Conservation (phyloP, 2,113 vertebrate species). For the Barbus barbus region DNA sequence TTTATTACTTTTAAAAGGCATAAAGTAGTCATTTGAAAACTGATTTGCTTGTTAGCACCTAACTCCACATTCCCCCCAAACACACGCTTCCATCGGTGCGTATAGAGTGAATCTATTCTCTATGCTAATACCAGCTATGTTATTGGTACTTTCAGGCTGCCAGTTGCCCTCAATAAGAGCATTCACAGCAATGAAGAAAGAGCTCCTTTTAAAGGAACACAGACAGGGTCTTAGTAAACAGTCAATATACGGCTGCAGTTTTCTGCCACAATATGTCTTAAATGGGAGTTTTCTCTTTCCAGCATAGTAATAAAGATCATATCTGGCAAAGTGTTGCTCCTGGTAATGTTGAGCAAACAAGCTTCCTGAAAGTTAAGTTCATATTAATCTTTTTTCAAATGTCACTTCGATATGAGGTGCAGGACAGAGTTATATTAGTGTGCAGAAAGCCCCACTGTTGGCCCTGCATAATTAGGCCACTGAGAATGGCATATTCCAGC, state of each 20-base stretch:
- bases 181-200: constrained; percentile 47
- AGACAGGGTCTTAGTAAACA: constrained; percentile 56
- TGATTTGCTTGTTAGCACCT: constrained; percentile 21
- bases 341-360: constrained; percentile 71
- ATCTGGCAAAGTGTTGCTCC: constrained; percentile 60
- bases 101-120: constrained; percentile 59
- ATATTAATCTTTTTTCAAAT: constrained; percentile 78
- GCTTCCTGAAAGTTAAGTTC: constrained; percentile 66
- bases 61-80: constrained; percentile 17
- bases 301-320: constrained; percentile 70
- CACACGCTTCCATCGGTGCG: constrained; percentile 27
- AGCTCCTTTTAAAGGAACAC: constrained; percentile 51
- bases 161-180: constrained; percentile 55
- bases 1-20: background rate
- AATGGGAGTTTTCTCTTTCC: constrained; percentile 64
- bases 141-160: constrained; percentile 52
- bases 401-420: constrained; percentile 70
- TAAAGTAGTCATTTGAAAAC: constrained; percentile 12
- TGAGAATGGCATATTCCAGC: constrained; percentile 64
- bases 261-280: constrained; percentile 60
- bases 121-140: constrained; percentile 55
- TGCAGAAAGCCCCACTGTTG: constrained; percentile 59
- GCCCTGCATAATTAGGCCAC: constrained; percentile 68
- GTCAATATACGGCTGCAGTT: constrained; percentile 46
- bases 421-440: constrained; percentile 67